phyloP scores from a whole-genome alignment of 2,113 vertebrate species.

The Hydropotes inermis region DNA sequence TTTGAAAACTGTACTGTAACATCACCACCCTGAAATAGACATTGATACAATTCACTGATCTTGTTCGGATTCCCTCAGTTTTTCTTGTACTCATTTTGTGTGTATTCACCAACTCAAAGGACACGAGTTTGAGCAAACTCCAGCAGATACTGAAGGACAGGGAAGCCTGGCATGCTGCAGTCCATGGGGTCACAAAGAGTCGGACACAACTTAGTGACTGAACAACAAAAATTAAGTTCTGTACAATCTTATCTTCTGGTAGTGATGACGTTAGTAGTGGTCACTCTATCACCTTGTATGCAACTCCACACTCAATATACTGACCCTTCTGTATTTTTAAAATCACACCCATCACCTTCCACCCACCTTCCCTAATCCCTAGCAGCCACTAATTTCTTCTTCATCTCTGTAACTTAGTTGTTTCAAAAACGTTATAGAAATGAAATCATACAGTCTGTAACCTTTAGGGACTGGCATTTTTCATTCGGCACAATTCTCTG shows the following conservation, averaged over 20 bases:
- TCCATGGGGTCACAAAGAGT: background rate
- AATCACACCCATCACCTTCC: background rate
- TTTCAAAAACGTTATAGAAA: background rate
- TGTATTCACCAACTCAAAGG: background rate
- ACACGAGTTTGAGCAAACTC: background rate
- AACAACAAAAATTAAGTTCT: background rate
- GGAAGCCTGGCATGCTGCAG: background rate
- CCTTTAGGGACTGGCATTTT: background rate
- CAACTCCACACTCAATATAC: background rate
- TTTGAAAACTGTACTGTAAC: background rate
- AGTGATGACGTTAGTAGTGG: background rate
- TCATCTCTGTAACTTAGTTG: background rate
- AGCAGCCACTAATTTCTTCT: background rate
- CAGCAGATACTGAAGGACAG: background rate
- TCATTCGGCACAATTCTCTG: background rate
- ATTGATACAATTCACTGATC: rapidly evolving
- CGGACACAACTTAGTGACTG: background rate
- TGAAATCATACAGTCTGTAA: background rate
- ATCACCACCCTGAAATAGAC: background rate
- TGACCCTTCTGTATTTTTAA: background rate
- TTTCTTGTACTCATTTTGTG: background rate
- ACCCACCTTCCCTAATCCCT: rapidly evolving
- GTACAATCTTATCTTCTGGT: background rate
- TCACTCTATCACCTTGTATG: background rate
- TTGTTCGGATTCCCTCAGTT: background rate